These are phyloP conservation scores for Pyrocephalus nanus DNA, from an alignment of 2,797 vertebrate genomes.

Conservation along the genomic window DNA sequence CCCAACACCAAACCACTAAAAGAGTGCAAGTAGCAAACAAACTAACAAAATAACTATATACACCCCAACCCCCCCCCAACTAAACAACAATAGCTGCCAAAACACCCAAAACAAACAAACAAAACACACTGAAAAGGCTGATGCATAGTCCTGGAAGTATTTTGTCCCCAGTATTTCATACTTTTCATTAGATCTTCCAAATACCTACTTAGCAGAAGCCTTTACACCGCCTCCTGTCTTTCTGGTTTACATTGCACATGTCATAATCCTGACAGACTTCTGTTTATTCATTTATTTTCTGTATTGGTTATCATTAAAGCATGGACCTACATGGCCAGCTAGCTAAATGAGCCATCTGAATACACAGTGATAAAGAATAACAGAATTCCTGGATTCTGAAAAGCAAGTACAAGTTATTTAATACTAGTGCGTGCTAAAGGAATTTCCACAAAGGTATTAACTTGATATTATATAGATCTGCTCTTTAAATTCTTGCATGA, in stretches of 20 bases:
- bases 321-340: fast-evolving
- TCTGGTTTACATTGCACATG: background rate
- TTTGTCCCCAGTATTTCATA: background rate
- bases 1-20: background rate
- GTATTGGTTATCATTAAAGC: background rate
- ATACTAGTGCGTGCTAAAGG: background rate
- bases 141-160: background rate
- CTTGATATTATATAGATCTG: background rate
- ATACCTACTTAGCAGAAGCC: background rate
- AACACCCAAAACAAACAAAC: background rate
- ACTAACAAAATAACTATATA: background rate
- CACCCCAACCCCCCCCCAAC: background rate
- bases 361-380: background rate
- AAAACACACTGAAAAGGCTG: background rate
- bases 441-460: background rate
- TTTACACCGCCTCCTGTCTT: background rate
- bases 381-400: background rate
- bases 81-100: background rate
- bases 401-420: background rate
- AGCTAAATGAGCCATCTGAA: background rate
- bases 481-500: background rate
- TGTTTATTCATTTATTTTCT: background rate
- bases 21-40: background rate
- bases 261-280: background rate
- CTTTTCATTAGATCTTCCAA: background rate